Conservation (phyloP, 1,140 invertebrate species). For the Drosophila leontia region DNA sequence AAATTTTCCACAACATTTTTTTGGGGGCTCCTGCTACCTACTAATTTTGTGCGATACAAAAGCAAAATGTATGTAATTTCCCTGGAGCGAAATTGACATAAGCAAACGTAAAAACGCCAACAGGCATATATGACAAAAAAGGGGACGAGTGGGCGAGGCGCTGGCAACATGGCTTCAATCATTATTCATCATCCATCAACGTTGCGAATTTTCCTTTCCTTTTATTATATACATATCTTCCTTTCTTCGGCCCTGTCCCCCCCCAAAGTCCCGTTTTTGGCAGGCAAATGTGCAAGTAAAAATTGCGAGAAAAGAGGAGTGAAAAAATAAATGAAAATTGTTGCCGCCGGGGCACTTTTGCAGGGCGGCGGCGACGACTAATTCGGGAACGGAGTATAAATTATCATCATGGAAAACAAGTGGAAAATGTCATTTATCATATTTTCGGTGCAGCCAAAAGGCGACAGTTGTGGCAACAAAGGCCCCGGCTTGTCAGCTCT, state of each 20-base stretch:
- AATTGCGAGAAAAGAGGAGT: conserved; percentile 42
- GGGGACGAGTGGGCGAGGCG: conserved; percentile 14
- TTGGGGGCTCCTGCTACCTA: conserved; percentile 48
- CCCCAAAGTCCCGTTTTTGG: conserved; percentile 40
- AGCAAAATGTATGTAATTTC: conserved; percentile 79
- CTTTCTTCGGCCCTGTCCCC: conserved; percentile 5
- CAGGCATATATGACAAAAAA: conserved; percentile 73
- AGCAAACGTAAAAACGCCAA: conserved; percentile 81
- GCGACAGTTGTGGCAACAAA: conserved; percentile 53
- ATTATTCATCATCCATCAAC: conserved; percentile 84
- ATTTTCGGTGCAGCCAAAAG: conserved; percentile 63
- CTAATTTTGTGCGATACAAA: conserved; percentile 77
- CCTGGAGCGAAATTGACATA: conserved; percentile 80
- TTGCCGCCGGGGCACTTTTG: conserved; percentile 64
- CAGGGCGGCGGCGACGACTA: conserved; percentile 45
- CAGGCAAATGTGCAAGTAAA: conserved; percentile 76
- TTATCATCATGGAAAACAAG: conserved; percentile 83
- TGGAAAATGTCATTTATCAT: conserved; percentile 83
- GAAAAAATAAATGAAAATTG: conserved; percentile 74
- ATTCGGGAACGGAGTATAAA: conserved; percentile 80
- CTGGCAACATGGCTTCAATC: conserved; percentile 77
- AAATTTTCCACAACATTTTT: conserved; percentile 36
- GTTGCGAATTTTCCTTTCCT: conserved; percentile 68
- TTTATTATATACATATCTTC: conserved; percentile 55
- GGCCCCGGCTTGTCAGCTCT: conserved; percentile 29